Conservation (phyloP, 1,140 invertebrate species). For the Drosophila guanche region DNA sequence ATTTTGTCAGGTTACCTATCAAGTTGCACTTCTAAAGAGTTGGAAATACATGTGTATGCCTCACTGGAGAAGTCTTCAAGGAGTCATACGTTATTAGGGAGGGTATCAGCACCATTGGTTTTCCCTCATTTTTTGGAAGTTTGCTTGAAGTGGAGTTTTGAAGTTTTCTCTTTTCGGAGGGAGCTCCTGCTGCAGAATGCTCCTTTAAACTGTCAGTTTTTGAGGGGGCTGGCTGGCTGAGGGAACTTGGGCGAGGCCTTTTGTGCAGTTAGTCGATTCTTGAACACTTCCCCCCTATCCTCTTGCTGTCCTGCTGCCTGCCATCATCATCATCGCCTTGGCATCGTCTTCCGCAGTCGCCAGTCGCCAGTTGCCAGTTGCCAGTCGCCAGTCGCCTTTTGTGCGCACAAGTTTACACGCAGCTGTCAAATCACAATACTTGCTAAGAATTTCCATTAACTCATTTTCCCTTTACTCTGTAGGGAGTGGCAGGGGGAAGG, state of each 20-base stretch:
- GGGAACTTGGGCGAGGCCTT: constrained; percentile 1
- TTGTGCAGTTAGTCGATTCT: constrained; percentile 55
- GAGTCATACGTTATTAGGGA: too few species aligned
- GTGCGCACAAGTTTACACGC: constrained; percentile 71
- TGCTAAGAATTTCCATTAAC: constrained; percentile 81
- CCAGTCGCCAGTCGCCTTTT: constrained; percentile 27
- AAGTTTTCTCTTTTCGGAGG: constrained; percentile 5
- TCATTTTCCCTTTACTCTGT: constrained; percentile 65
- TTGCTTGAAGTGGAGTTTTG: constrained; percentile 1
- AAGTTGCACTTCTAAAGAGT: too few species aligned
- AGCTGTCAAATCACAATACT: constrained; percentile 81
- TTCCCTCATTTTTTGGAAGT: too few species aligned
- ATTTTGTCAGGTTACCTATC: too few species aligned
- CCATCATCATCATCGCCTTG: constrained; percentile 10
- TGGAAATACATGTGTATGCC: too few species aligned
- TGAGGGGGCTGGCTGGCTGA: not conserved
- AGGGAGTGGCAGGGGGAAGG: not conserved
- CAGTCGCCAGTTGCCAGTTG: not conserved
- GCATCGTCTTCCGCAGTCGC: constrained; percentile 3
- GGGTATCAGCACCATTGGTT: too few species aligned
- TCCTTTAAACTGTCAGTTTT: constrained; percentile 70
- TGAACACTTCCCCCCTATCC: constrained; percentile 32
- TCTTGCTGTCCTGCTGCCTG: not conserved
- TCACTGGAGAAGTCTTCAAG: too few species aligned
- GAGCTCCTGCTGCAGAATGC: constrained; percentile 16